phyloP scores from a whole-genome alignment of 2,888 invertebrate genomes.

The Schizotus pectinicornis region DNA sequence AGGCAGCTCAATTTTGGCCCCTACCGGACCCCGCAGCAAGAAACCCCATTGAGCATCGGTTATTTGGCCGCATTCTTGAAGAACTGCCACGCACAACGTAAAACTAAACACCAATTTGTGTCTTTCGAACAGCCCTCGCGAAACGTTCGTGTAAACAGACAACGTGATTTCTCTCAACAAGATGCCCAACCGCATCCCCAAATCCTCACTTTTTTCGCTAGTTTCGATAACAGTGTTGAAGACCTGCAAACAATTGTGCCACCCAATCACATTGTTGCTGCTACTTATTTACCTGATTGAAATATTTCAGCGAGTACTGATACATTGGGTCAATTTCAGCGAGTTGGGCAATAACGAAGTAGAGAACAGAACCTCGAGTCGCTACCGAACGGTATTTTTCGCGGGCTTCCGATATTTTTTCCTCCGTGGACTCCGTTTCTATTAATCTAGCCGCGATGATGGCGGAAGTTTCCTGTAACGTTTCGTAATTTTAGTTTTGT shows the following conservation, averaged over 20 bases:
- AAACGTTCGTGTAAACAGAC: slow-evolving; percentile 85
- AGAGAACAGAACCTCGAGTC: slow-evolving; percentile 85
- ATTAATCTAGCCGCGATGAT: slow-evolving; percentile 87
- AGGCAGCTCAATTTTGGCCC: slow-evolving; percentile 52
- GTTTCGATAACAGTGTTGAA: slow-evolving; percentile 82
- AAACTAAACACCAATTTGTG: slow-evolving; percentile 91
- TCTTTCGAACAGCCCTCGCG: slow-evolving; percentile 87
- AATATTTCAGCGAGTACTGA: slow-evolving; percentile 92
- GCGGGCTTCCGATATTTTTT: slow-evolving; percentile 82
- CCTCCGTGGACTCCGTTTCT: slow-evolving; percentile 87
- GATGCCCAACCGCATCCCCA: slow-evolving; percentile 71
- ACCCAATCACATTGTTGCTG: slow-evolving; percentile 14
- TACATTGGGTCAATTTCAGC: slow-evolving; percentile 96
- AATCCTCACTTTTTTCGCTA: slow-evolving; percentile 70
- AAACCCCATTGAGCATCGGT: slow-evolving; percentile 75
- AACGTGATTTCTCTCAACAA: slow-evolving; percentile 80
- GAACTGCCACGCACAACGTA: slow-evolving; percentile 79
- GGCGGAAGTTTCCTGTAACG: slow-evolving; percentile 79
- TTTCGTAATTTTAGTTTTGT: neutral
- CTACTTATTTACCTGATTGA: slow-evolving; percentile 65
- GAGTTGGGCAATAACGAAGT: slow-evolving; percentile 88
- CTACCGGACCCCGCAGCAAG: slow-evolving; percentile 76
- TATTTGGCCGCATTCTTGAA: slow-evolving; percentile 68
- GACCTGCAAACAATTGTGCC: slow-evolving; percentile 63
- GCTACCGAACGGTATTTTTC: slow-evolving; percentile 88